Conservation (phyloP, 1,140 invertebrate genomes). For the Pseudachorutes palmiensis region DNA sequence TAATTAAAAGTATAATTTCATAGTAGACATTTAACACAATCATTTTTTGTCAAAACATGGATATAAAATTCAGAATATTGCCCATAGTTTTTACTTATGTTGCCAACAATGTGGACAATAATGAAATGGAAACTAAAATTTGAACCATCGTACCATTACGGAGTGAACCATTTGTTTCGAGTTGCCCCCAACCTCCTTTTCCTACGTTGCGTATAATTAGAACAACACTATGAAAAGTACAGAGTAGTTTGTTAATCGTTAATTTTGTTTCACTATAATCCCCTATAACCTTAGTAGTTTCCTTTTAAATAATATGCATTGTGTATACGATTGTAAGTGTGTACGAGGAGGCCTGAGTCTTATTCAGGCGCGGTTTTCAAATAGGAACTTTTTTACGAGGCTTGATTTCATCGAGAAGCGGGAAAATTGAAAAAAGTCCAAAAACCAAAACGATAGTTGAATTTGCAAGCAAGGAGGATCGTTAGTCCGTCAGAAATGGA, state of each 20-base stretch:
- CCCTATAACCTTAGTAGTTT: conserved; percentile 12
- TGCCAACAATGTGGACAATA: neutral
- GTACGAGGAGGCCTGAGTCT: conserved; percentile 5
- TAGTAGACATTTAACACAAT: neutral
- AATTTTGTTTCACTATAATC: conserved; percentile 22
- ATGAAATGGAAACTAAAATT: neutral
- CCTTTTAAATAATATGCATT: conserved; percentile 35
- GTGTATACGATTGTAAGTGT: conserved; percentile 37
- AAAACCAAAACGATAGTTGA: too few species aligned
- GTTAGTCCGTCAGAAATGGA: too few species aligned
- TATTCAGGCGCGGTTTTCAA: conserved; percentile 24
- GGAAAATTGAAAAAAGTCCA: neutral
- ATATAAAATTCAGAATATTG: too few species aligned
- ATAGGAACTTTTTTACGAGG: conserved; percentile 37
- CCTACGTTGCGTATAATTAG: neutral
- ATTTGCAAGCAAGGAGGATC: too few species aligned
- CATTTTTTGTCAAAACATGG: neutral
- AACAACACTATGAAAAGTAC: conserved; percentile 37
- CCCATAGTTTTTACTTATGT: neutral
- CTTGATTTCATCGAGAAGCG: conserved; percentile 30
- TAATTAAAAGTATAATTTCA: neutral
- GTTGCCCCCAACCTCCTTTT: neutral
- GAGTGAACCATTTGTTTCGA: too few species aligned
- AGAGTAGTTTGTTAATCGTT: conserved; percentile 27
- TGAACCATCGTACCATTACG: neutral